Evolutionary conservation across 2,113 vertebrate genomes (phyloP).

Genomic region (Baryphthengus martii): DNA sequence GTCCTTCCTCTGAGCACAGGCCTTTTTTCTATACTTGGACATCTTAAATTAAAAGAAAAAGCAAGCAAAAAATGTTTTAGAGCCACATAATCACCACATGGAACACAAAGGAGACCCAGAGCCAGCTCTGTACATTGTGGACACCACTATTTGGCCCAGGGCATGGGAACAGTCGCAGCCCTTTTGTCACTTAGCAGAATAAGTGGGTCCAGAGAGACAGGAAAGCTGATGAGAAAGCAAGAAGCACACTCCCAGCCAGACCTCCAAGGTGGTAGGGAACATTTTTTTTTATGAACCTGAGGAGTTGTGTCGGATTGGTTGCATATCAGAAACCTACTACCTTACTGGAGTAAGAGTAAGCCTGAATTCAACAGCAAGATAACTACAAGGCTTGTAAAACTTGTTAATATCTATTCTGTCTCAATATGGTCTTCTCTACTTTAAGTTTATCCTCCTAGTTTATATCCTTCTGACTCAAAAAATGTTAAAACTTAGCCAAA

Average conservation of each 20-base stretch:
- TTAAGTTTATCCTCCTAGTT: background rate
- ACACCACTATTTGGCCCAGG: background rate
- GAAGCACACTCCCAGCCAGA: background rate
- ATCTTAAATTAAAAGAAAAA: background rate
- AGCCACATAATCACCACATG: background rate
- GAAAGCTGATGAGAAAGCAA: background rate
- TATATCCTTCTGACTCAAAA: background rate
- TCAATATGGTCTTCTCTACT: background rate
- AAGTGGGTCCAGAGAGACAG: background rate
- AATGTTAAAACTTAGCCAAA: background rate
- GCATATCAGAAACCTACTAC: background rate
- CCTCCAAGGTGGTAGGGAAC: background rate
- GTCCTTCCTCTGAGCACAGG: background rate
- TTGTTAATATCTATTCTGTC: background rate
- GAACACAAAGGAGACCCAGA: background rate
- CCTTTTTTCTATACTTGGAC: background rate
- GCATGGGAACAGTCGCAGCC: background rate
- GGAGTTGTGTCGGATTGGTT: background rate
- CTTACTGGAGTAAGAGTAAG: background rate
- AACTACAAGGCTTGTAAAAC: background rate
- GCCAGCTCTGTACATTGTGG: background rate
- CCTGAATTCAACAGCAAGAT: background rate
- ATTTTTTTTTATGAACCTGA: background rate
- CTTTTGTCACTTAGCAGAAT: background rate
- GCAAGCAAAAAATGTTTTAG: background rate